Evolutionary conservation across 2,888 invertebrate species (phyloP).

Genomic region (Drosophila melanosoma): DNA sequence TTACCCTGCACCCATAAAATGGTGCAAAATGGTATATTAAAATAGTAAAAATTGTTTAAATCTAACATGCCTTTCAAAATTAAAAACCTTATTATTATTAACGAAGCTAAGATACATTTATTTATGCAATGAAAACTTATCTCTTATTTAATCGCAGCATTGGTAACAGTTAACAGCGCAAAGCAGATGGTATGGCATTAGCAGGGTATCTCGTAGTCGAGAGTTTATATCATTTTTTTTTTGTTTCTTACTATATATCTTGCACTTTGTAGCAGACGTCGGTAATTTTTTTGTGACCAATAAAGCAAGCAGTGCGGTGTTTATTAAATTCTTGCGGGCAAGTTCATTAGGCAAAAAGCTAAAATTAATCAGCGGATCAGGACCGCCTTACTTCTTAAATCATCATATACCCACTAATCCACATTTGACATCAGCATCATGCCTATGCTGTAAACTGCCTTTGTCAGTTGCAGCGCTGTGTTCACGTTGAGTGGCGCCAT

Average conservation of each 20-base stretch:
- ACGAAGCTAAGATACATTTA: neutral
- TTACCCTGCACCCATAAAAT: slow-evolving; percentile 22
- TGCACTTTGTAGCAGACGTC: slow-evolving; percentile 40
- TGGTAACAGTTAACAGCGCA: neutral
- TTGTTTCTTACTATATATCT: slow-evolving; percentile 51
- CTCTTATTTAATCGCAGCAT: neutral
- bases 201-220: neutral
- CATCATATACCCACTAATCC: slow-evolving; percentile 4
- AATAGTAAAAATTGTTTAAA: neutral
- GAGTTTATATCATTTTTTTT: neutral
- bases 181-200: neutral
- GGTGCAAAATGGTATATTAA: neutral
- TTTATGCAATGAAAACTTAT: neutral
- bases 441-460: slow-evolving; percentile 43
- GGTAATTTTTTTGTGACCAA: slow-evolving; percentile 59
- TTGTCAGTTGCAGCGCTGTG: slow-evolving; percentile 60
- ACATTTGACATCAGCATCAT: slow-evolving; percentile 44
- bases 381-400: neutral
- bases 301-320: slow-evolving; percentile 56
- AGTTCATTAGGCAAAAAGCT: slow-evolving; percentile 79
- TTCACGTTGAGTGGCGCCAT: slow-evolving; percentile 60
- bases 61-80: neutral
- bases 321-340: slow-evolving; percentile 73
- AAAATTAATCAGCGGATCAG: slow-evolving; percentile 67
- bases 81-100: neutral